Conservation (phyloP, 2,888 invertebrate species). For the Abrostola tripartita region DNA sequence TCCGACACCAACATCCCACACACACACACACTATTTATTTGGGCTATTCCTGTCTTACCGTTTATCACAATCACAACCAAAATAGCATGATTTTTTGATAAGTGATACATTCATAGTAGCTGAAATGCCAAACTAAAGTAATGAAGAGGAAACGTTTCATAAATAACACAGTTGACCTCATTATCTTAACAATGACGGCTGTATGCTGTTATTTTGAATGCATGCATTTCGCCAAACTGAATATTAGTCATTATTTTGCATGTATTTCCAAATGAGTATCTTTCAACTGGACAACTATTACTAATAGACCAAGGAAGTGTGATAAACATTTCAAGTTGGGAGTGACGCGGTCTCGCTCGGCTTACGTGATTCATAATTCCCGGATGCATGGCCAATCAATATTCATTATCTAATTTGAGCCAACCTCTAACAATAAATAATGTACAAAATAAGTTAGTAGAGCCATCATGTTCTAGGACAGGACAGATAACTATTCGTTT, state of each 20-base stretch:
- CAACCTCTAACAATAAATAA: slow-evolving; percentile 43
- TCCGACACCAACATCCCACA: slow-evolving; percentile 42
- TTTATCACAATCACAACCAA: background rate
- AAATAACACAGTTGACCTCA: too few relatives aligned
- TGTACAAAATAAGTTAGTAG: slow-evolving; percentile 37
- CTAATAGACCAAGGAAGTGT: slow-evolving; percentile 20
- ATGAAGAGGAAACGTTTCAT: too few relatives aligned
- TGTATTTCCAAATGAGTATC: slow-evolving; percentile 34
- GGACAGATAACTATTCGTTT: background rate
- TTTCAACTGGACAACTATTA: slow-evolving; percentile 15
- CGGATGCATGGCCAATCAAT: slow-evolving; percentile 70
- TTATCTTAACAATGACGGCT: too few relatives aligned
- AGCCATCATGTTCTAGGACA: slow-evolving; percentile 12
- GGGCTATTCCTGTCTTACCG: slow-evolving; percentile 11
- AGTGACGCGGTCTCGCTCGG: slow-evolving; percentile 18
- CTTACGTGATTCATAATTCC: slow-evolving; percentile 57
- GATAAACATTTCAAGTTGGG: slow-evolving; percentile 31
- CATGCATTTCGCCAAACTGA: slow-evolving; percentile 8
- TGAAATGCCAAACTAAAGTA: too few relatives aligned
- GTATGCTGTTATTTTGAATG: slow-evolving; percentile 17
- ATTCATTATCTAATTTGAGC: slow-evolving; percentile 60
- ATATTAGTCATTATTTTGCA: slow-evolving; percentile 23
- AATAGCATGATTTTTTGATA: too few relatives aligned
- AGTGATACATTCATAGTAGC: too few relatives aligned
- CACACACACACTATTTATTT: slow-evolving; percentile 30